Conservation (phyloP, 2,888 invertebrate species). For the Colostygia pectinataria region DNA sequence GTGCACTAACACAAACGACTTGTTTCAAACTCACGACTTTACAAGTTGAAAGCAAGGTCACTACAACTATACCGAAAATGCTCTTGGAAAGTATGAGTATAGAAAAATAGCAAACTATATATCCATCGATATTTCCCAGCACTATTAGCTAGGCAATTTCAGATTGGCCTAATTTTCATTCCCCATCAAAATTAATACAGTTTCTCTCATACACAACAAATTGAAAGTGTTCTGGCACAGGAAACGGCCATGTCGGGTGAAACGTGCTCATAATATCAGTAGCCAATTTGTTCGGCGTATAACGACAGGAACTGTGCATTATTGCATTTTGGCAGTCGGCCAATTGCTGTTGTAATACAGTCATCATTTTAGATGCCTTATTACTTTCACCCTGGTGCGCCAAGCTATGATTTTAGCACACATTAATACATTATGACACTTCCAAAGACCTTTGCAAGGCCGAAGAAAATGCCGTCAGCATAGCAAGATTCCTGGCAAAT, state of each 20-base stretch:
- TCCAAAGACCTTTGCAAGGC: no score
- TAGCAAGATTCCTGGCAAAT: no score
- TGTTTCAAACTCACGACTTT: no score
- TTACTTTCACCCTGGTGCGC: not conserved
- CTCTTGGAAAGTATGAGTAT: no score
- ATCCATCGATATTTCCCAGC: not conserved
- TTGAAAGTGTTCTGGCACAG: constrained; percentile 16
- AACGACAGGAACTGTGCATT: constrained; percentile 20
- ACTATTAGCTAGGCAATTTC: not conserved
- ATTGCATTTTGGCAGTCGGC: constrained; percentile 19
- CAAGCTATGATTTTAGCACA: not conserved
- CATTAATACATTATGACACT: no score
- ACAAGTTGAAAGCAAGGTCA: no score
- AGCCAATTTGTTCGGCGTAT: constrained; percentile 19
- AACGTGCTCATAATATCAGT: constrained; percentile 22
- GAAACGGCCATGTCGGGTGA: constrained; percentile 12
- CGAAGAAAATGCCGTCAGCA: no score
- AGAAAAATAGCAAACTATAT: no score
- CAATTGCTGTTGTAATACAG: constrained; percentile 13
- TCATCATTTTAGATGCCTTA: constrained; percentile 16
- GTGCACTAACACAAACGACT: no score
- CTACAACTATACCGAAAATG: no score
- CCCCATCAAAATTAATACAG: constrained; percentile 1
- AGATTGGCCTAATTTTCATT: not conserved
- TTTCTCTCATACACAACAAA: constrained; percentile 9